Conservation (phyloP, 2,797 vertebrate genomes). For the Sebastolobus alascanus region DNA sequence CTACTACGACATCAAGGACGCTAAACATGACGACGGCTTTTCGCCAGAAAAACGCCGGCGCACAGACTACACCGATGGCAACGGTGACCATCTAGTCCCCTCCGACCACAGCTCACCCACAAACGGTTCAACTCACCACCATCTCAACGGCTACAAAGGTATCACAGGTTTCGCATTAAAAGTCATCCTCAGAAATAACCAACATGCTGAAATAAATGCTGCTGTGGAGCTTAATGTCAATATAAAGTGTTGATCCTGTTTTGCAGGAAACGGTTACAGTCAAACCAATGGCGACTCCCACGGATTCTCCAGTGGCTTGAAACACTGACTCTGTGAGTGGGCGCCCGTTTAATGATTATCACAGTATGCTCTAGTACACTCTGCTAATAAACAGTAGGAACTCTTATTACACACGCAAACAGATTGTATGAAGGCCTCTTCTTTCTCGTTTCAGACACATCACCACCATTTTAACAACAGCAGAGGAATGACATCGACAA, state of each 20-base stretch:
- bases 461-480: constrained; percentile 83
- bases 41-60: constrained; percentile 57
- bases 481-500: constrained; percentile 81
- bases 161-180: neutral
- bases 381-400: neutral
- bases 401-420: neutral
- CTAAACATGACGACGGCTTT: constrained; percentile 47
- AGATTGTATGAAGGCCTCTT: constrained; percentile 29
- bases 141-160: constrained; percentile 80
- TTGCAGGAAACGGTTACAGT: constrained; percentile 74
- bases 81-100: constrained; percentile 3
- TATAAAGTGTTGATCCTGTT: constrained; percentile 16
- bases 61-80: constrained; percentile 14
- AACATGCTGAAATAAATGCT: neutral
- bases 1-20: constrained; percentile 48
- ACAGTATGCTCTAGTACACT: neutral
- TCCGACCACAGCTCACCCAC: constrained; percentile 36
- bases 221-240: neutral
- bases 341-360: neutral
- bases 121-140: constrained; percentile 46
- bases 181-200: neutral
- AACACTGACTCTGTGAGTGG: constrained; percentile 72
- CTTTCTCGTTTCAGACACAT: constrained; percentile 74
- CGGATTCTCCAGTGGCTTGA: constrained; percentile 62
- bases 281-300: constrained; percentile 65